These are phyloP conservation scores for Rhabdomys dilectus DNA, from an alignment of 2,113 vertebrate species.

Conservation along the genomic window DNA sequence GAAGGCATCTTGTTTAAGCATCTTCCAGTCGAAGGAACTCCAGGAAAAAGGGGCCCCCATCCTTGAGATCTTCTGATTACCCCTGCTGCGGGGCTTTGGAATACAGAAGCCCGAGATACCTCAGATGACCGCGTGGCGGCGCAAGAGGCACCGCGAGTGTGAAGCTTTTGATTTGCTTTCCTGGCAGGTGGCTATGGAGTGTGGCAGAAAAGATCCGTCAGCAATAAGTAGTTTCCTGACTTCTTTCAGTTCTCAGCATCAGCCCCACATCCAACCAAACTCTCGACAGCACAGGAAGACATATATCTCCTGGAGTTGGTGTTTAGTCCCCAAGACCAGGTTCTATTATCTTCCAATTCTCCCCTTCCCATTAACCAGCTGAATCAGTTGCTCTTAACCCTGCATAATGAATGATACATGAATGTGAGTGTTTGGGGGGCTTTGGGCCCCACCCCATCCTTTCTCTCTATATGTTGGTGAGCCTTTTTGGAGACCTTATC, in stretches of 20 bases:
- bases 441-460: not conserved
- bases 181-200: not conserved
- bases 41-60: no score
- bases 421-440: not conserved
- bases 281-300: not conserved
- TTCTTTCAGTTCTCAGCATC: not conserved
- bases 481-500: not conserved
- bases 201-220: no score
- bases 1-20: not conserved
- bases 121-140: slow-evolving; percentile 19
- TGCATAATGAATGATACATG: not conserved
- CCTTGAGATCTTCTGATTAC: not conserved
- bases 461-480: not conserved
- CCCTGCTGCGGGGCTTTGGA: not conserved
- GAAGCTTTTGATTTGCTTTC: not conserved
- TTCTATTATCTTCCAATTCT: not conserved
- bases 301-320: not conserved
- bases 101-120: not conserved
- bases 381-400: not conserved
- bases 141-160: not conserved
- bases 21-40: not conserved
- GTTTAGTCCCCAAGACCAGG: not conserved
- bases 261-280: not conserved
- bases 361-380: not conserved
- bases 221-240: not conserved